Percentiles rank a stretch among this genome's conserved stretches.
phyloP scores from a whole-genome alignment of 2,888 invertebrate species.

The Rutpela maculata region DNA sequence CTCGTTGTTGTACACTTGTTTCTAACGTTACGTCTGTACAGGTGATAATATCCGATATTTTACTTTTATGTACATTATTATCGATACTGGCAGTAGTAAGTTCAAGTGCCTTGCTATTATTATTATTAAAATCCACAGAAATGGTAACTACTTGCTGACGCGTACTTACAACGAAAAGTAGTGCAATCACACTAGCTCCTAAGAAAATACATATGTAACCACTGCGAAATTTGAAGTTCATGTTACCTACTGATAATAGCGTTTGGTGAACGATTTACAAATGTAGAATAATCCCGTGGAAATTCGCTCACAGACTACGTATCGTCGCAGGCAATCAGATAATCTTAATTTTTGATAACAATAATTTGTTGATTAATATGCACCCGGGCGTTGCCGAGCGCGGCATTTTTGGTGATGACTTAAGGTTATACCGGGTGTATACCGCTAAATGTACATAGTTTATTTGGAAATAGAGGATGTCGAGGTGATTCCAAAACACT shows the following conservation, averaged over 20 bases:
- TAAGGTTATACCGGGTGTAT: too few species aligned
- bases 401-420: neutral
- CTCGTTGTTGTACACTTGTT: conserved; percentile 51
- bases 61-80: neutral
- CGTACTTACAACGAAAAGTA: neutral
- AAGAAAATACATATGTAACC: conserved; percentile 12
- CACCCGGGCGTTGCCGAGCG: neutral
- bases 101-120: neutral
- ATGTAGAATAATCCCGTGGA: conserved; percentile 1
- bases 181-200: neutral
- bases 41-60: conserved; percentile 25
- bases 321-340: conserved; percentile 2
- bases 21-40: conserved; percentile 45
- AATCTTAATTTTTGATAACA: conserved; percentile 3
- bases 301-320: conserved; percentile 2
- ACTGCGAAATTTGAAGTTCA: neutral
- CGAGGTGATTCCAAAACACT: too few species aligned
- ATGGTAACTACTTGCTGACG: neutral
- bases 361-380: neutral
- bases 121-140: neutral
- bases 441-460: too few species aligned
- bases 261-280: neutral
- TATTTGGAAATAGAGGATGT: too few species aligned
- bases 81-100: neutral
- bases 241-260: neutral